A percentile compares a stretch with the other conserved stretches of the same genome.
These are phyloP conservation scores for Homarus americanus DNA, from an alignment of 1,140 invertebrate species.

Conservation along the genomic window DNA sequence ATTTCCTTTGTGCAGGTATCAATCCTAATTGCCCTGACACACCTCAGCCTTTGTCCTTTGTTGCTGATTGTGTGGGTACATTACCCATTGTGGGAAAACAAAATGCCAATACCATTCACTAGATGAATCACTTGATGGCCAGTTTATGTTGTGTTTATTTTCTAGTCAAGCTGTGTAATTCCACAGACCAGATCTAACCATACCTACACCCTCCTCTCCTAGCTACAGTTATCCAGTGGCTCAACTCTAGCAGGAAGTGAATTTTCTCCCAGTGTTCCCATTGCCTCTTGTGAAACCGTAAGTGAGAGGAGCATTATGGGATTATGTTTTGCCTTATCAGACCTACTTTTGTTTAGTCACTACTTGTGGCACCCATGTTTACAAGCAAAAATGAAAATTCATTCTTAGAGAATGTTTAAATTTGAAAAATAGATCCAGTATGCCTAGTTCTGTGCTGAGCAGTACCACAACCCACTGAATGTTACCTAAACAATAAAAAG, in stretches of 20 bases:
- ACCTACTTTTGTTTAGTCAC: constrained; percentile 43
- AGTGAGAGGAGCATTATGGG: constrained; percentile 38
- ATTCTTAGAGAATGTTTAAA: constrained; percentile 11
- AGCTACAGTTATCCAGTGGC: constrained; percentile 24
- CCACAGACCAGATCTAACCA: constrained; percentile 19
- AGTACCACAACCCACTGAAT: constrained; percentile 23
- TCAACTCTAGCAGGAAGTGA: constrained; percentile 1
- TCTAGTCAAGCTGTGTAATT: constrained; percentile 49
- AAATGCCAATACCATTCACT: constrained; percentile 18
- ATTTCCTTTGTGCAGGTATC: constrained; percentile 28
- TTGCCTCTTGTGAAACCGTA: constrained; percentile 29
- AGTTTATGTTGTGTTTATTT: constrained; percentile 48
- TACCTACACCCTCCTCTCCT: constrained; percentile 6
- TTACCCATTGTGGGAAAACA: not conserved
- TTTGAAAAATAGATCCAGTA: not conserved
- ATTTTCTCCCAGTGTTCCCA: constrained; percentile 33
- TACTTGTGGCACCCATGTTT: constrained; percentile 12
- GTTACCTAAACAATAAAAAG: constrained; percentile 24
- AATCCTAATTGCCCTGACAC: constrained; percentile 11
- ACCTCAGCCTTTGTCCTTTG: constrained; percentile 7
- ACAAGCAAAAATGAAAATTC: not conserved
- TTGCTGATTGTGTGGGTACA: not conserved
- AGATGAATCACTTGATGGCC: constrained; percentile 42
- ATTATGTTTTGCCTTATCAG: constrained; percentile 38
- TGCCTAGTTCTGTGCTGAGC: constrained; percentile 14